These are phyloP conservation scores for Drymodes brunneopygia DNA, from an alignment of 2,113 vertebrate genomes.

Conservation along the genomic window DNA sequence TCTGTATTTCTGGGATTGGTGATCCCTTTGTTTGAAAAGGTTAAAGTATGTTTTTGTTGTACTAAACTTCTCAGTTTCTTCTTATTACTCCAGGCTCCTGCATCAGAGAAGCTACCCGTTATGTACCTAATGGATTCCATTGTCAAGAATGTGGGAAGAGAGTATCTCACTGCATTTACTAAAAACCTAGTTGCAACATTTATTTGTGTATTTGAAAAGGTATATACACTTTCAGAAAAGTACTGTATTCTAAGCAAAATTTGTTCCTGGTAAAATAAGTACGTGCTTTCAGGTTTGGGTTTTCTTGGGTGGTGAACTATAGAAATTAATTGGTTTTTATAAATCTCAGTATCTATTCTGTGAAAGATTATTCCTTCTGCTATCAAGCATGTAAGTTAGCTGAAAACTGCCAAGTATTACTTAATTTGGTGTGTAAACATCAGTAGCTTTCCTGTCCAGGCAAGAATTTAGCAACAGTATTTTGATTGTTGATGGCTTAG, in stretches of 20 bases:
- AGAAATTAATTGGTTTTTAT: neutral
- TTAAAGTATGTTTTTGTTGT: constrained; percentile 73
- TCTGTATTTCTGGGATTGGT: constrained; percentile 70
- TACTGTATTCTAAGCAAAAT: constrained; percentile 56
- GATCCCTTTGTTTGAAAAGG: constrained; percentile 59
- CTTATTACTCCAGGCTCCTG: constrained; percentile 94
- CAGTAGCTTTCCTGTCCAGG: neutral
- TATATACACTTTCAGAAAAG: constrained; percentile 82
- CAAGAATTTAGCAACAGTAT: neutral
- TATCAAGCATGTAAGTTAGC: neutral
- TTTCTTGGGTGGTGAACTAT: constrained; percentile 60
- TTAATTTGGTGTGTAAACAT: neutral
- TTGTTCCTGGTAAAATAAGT: constrained; percentile 75
- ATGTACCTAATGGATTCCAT: constrained; percentile 99
- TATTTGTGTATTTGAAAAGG: constrained; percentile 99
- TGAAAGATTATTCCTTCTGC: neutral
- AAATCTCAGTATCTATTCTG: neutral
- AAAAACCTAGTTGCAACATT: constrained; percentile 99
- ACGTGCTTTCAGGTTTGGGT: constrained; percentile 60
- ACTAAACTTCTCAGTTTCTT: constrained; percentile 99
- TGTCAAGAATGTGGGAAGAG: constrained; percentile 99
- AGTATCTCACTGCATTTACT: constrained; percentile 98
- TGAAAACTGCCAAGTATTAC: neutral
- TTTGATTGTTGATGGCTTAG: neutral
- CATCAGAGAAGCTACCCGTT: constrained; percentile 97